phyloP scores from a whole-genome alignment of 2,113 vertebrate genomes.

The Cololabis saira region DNA sequence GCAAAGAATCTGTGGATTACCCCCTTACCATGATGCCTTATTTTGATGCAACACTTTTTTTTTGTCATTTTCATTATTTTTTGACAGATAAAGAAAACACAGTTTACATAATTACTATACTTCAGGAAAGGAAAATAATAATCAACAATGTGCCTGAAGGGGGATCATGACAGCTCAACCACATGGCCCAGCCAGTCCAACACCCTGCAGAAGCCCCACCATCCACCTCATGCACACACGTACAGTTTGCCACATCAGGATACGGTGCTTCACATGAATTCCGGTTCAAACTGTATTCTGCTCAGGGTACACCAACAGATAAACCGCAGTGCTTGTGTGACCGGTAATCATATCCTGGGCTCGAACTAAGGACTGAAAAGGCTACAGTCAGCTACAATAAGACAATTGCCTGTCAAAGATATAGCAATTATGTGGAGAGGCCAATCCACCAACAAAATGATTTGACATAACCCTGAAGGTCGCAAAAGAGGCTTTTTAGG shows the following conservation, averaged over 20 bases:
- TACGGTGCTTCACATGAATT: conserved; percentile 83
- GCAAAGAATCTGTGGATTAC: conserved; percentile 61
- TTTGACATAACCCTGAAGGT: not conserved
- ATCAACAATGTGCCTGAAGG: conserved; percentile 61
- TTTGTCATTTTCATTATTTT: conserved; percentile 53
- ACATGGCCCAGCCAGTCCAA: conserved; percentile 75
- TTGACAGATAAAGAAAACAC: conserved; percentile 65
- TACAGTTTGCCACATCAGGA: conserved; percentile 83
- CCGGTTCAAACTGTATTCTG: conserved; percentile 86
- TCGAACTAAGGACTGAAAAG: conserved; percentile 46
- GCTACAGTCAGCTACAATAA: conserved; percentile 37
- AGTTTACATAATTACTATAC: conserved; percentile 63
- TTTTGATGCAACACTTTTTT: too few relatives aligned
- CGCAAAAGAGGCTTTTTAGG: not conserved
- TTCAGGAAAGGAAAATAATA: conserved; percentile 75
- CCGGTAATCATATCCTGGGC: conserved; percentile 76
- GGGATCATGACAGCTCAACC: conserved; percentile 72
- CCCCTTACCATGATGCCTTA: conserved; percentile 61
- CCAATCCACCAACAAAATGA: not conserved
- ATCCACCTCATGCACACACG: conserved; percentile 60
- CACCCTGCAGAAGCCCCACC: conserved; percentile 65
- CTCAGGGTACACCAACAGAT: conserved; percentile 80
- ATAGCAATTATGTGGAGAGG: conserved; percentile 4
- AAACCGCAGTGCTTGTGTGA: conserved; percentile 80
- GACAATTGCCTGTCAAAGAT: conserved; percentile 1